phyloP scores from a whole-genome alignment of 2,797 vertebrate species.

The Coilia nasus region DNA sequence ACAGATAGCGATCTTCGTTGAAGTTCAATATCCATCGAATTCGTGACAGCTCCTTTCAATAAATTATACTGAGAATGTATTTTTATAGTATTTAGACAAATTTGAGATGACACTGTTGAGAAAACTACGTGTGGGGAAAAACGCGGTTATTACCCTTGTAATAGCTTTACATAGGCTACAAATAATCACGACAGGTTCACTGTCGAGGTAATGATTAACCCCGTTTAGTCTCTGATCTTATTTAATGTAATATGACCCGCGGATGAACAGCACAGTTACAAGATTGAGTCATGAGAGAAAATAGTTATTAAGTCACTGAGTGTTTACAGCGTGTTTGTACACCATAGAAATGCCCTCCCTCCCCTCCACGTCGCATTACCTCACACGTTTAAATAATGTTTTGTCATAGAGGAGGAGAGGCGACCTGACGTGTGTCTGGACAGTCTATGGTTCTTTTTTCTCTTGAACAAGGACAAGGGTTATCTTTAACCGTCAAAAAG shows the following conservation, averaged over 20 bases:
- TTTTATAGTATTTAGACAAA: not conserved
- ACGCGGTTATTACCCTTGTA: not conserved
- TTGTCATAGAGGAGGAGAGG: not conserved
- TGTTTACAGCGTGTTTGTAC: not conserved
- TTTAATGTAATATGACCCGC: constrained; percentile 13
- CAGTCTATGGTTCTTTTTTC: not conserved
- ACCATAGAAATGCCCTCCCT: not conserved
- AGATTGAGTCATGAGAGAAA: constrained; percentile 7
- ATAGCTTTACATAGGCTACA: constrained; percentile 12
- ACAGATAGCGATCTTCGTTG: not conserved
- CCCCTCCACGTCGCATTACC: not conserved
- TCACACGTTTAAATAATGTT: not conserved
- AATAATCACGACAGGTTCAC: constrained; percentile 8
- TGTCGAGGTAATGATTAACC: constrained; percentile 22
- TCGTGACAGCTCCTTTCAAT: not conserved
- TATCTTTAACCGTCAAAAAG: not conserved
- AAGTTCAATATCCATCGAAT: not conserved
- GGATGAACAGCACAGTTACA: not conserved
- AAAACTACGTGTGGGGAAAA: not conserved
- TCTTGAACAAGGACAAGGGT: not conserved
- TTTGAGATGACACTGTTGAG: not conserved
- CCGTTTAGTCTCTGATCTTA: constrained; percentile 12
- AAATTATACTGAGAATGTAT: not conserved
- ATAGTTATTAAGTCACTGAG: not conserved
- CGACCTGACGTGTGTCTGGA: not conserved